These are phyloP conservation scores for Pollicipes pollicipes DNA, from an alignment of 1,140 invertebrate species.

Conservation along the genomic window DNA sequence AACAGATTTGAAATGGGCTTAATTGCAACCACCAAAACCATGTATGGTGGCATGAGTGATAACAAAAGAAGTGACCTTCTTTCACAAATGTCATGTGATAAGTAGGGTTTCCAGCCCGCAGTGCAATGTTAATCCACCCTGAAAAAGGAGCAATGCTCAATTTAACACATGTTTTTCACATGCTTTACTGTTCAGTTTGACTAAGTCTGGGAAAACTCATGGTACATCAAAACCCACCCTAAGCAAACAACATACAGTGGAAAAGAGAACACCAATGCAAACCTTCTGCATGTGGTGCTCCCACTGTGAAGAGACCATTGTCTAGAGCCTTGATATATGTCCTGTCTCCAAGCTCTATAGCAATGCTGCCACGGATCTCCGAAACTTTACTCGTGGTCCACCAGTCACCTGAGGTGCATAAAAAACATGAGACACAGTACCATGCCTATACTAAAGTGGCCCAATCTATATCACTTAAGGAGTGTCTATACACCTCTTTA, in stretches of 20 bases:
- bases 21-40: not conserved
- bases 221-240: not conserved
- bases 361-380: conserved; percentile 68
- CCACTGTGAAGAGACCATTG: conserved; percentile 78
- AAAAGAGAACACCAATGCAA: too few relatives aligned
- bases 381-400: conserved; percentile 49
- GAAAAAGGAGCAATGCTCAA: not conserved
- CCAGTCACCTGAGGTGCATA: conserved; percentile 67
- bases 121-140: too few relatives aligned
- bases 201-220: not conserved
- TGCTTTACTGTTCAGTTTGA: not conserved
- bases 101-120: too few relatives aligned
- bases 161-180: not conserved
- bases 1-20: not conserved
- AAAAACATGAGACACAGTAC: conserved; percentile 11
- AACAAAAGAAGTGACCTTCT: too few relatives aligned
- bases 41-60: not conserved
- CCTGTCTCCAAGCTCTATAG: conserved; percentile 65
- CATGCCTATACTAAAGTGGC: too few relatives aligned
- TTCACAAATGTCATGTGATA: not conserved
- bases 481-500: too few relatives aligned
- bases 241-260: not conserved
- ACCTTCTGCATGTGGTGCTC: conserved; percentile 58
- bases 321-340: conserved; percentile 79
- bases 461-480: too few relatives aligned